phyloP scores from a whole-genome alignment of 2,797 vertebrate genomes.

The Craterocephalus amniculus region DNA sequence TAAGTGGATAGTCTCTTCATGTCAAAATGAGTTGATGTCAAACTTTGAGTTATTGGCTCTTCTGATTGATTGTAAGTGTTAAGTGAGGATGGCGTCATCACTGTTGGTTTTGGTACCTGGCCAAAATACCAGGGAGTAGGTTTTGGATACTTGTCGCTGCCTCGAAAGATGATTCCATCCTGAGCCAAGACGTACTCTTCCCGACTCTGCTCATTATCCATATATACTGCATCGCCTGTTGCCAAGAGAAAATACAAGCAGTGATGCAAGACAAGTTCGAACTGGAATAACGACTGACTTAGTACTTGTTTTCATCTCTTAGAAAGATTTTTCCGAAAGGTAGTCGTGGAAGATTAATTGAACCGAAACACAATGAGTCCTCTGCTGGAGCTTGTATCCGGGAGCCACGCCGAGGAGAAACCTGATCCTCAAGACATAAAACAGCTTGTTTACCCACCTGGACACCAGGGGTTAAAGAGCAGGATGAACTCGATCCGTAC shows the following conservation, averaged over 20 bases:
- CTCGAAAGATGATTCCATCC: conserved; percentile 91
- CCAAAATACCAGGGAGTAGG: conserved; percentile 92
- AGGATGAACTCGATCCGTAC: conserved; percentile 82
- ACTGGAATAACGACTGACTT: background rate
- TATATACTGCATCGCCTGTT: conserved; percentile 89
- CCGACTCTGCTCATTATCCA: conserved; percentile 82
- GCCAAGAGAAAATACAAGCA: conserved; percentile 46
- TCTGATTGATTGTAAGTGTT: background rate
- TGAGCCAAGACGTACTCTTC: conserved; percentile 90
- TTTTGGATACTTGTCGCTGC: conserved; percentile 76
- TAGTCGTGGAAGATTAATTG: background rate
- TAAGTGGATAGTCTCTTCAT: conserved; percentile 1
- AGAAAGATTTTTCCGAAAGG: background rate
- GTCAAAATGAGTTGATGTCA: background rate
- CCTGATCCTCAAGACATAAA: conserved; percentile 36
- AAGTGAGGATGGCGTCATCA: conserved; percentile 2
- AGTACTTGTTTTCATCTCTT: background rate
- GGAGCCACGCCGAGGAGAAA: conserved; percentile 22
- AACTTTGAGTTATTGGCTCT: conserved; percentile 1
- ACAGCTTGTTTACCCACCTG: conserved; percentile 80
- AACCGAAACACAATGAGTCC: background rate
- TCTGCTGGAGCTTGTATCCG: background rate
- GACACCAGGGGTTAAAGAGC: conserved; percentile 94
- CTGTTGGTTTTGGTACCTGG: conserved; percentile 87
- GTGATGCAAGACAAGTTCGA: background rate